A percentile compares a stretch with the other conserved stretches of the same genome.
Conservation (phyloP, 2,888 invertebrate species). For the Crematogaster levior region DNA sequence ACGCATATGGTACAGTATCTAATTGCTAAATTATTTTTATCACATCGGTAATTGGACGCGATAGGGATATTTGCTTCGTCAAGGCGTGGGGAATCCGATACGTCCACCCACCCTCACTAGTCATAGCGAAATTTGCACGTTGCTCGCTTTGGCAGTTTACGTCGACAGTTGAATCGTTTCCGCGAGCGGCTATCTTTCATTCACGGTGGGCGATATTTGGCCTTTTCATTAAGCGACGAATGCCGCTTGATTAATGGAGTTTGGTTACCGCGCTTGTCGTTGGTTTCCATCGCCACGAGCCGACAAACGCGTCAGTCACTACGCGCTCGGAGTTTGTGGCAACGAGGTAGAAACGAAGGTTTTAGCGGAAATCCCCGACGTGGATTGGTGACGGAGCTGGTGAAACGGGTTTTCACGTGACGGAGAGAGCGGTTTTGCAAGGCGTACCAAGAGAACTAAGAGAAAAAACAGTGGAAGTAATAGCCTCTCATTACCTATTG, state of each 20-base stretch:
- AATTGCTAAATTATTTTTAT: neutral
- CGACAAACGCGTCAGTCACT: slow-evolving; percentile 68
- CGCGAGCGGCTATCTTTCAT: slow-evolving; percentile 55
- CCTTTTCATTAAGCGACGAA: slow-evolving; percentile 76
- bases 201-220: slow-evolving; percentile 73
- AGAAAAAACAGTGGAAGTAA: neutral
- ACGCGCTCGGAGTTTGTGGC: slow-evolving; percentile 53
- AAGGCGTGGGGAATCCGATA: slow-evolving; percentile 29
- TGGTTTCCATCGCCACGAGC: slow-evolving; percentile 69
- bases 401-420: slow-evolving; percentile 52
- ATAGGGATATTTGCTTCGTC: slow-evolving; percentile 8
- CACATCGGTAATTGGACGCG: neutral
- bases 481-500: neutral
- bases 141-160: slow-evolving; percentile 49
- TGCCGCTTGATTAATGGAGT: slow-evolving; percentile 76
- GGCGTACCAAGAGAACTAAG: neutral
- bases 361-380: slow-evolving; percentile 59
- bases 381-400: slow-evolving; percentile 45
- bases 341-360: slow-evolving; percentile 65
- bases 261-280: slow-evolving; percentile 68
- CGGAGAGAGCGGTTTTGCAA: slow-evolving; percentile 25
- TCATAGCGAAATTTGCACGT: slow-evolving; percentile 42
- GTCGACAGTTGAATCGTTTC: slow-evolving; percentile 53
- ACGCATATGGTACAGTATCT: neutral
- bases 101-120: neutral